A percentile compares a stretch with the other conserved stretches of the same genome.
These are phyloP conservation scores for Trissolcus basalis DNA, from an alignment of 1,140 invertebrate genomes.

Conservation along the genomic window DNA sequence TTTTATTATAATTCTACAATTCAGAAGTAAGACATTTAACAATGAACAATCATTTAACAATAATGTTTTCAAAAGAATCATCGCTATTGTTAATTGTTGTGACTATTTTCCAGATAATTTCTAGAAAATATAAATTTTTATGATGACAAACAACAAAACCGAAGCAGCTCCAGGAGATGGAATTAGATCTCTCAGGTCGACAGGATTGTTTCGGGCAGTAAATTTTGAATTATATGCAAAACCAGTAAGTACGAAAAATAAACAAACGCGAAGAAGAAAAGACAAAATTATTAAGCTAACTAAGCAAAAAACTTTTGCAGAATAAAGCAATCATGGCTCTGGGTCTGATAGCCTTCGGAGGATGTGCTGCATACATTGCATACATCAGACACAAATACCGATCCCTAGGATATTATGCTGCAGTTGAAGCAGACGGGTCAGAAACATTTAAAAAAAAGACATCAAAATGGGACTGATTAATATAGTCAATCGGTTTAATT, in stretches of 20 bases:
- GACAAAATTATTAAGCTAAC: too few species aligned
- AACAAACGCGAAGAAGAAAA: too few species aligned
- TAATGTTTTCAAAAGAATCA: too few species aligned
- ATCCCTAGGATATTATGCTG: slow-evolving; percentile 85
- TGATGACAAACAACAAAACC: slow-evolving; percentile 1
- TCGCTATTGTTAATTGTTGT: too few species aligned
- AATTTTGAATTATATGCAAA: slow-evolving; percentile 91
- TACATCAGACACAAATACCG: slow-evolving; percentile 88
- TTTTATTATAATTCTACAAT: too few species aligned
- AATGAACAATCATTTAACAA: too few species aligned
- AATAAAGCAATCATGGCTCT: slow-evolving; percentile 87
- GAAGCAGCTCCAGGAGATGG: slow-evolving; percentile 82
- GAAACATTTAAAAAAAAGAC: slow-evolving; percentile 84
- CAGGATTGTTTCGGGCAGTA: slow-evolving; percentile 82
- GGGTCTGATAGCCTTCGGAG: slow-evolving; percentile 81
- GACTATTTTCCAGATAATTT: not conserved
- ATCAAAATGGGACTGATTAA: slow-evolving; percentile 83
- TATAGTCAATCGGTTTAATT: not conserved
- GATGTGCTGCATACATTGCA: slow-evolving; percentile 82
- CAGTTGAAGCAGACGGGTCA: slow-evolving; percentile 83
- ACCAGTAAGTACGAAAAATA: slow-evolving; percentile 79
- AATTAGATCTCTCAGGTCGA: slow-evolving; percentile 83
- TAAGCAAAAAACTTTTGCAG: too few species aligned
- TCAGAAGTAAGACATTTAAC: too few species aligned
- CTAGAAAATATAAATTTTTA: not conserved